Evolutionary conservation across 2,888 invertebrate genomes (phyloP), one percentile per base, ranked within the genome.

Genomic region (Ormyrus rosae): DNA sequence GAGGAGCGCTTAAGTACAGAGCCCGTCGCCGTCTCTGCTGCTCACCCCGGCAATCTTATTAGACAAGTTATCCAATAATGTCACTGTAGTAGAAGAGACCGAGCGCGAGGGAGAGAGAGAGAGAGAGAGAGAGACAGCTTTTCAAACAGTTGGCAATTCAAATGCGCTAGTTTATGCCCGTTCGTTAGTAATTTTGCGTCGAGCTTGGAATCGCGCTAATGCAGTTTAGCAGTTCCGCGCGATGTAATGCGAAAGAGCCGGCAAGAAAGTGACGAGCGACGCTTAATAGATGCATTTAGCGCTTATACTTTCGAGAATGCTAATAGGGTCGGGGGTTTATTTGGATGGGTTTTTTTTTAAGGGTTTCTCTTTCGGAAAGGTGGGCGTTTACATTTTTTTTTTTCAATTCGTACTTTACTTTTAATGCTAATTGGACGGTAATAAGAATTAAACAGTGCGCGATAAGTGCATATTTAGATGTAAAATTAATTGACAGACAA

Each of bases 31-130:
- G 5, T 55, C 11, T 48, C 74, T 67, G 58, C 61, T 58, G 6
- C 67, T 60, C 69, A 68, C 63, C 48, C 74, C 81, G 69, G 69
- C 53, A 80, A 80, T 83, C 84, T 81, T 83, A 84, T 84, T 84
- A 84, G 83, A 70, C 79, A 78, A 82, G 82, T 84, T 84, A 82
- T 83, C 81, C 77, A 79, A 83, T 81, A 78, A 77, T 75, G 72
- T 69, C 68, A 81, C 63, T 78, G 64, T 53, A 72, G 53, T 60
- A 9, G 19, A 34, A 34, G 34, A 34, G 34, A 3, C 19, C 19
- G 19, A 19, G 19, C 19, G 19, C 19, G 34, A 34, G 2, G 34
- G 34, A 34, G 34, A 2, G 34, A 2, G 34, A 34, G 34, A 2
- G 34, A 34, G 34, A 34, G 34, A 2, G 34, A 34, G 34, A 34